Evolutionary conservation across 2,113 vertebrate species (phyloP), one percentile per base, ranked within the genome.

Genomic region (Taurulus bubalis): DNA sequence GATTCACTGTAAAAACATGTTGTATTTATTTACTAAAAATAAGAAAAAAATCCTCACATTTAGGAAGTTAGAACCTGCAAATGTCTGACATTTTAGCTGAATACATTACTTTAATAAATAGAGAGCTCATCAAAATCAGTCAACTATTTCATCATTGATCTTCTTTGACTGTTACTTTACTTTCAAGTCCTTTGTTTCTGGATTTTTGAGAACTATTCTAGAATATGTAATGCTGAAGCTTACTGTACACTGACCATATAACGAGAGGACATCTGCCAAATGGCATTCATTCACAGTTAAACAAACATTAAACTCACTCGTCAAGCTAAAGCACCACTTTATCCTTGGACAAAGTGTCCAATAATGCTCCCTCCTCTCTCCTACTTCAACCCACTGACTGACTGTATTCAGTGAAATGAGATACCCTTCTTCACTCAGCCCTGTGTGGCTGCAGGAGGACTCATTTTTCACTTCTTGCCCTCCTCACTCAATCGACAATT

Each of bases 341-440:
- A 28, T 28, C 55, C 10, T 28, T 28, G 24, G 55, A 26, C 1
- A 75, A 53, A 56, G 53, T 56, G 45, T 63, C n/a, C 62, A 68
- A 8, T 49, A 73, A 63, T 58, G 36, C 74, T 49, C 0, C 53
- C 60, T 59, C 34, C 38, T 18, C 58, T 64, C 56, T 82, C 36
- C 73, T 75, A 84, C 49, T 77, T 77, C 34, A 83, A 81, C 75
- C 77, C 69, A 63, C 59, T 51, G 55, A 65, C 59, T 53, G 56
- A 65, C 30, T 72, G 75, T 75, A 10, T 85, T 82, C 68, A 58
- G 53, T 88, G 90, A 76, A 91, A 89, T 63, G 24, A 88, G 87
- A 88, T 58, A 73, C 89, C 60, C 67, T 78, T 40, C 60, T 67
- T 82, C 75, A 34, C 51, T 87, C 59, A 71, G 79, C 76, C 72